These are phyloP conservation scores for Melanotaenia boesemani DNA, from an alignment of 2,797 vertebrate species.

Conservation along the genomic window DNA sequence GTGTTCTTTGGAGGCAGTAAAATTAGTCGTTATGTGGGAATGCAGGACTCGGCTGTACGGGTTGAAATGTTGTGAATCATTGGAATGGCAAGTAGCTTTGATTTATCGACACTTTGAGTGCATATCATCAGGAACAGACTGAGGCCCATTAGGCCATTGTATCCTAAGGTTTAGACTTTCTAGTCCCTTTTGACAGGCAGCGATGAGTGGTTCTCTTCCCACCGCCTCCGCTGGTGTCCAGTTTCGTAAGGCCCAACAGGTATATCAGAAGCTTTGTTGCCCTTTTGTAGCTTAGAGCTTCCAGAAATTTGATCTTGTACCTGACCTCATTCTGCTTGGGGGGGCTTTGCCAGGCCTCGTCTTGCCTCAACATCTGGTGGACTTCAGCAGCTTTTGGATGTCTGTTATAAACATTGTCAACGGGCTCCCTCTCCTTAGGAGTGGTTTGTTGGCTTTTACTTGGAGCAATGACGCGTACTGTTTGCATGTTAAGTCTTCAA, in stretches of 20 bases:
- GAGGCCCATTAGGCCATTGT: constrained; percentile 64
- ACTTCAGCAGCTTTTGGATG: constrained; percentile 75
- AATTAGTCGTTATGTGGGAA: constrained; percentile 47
- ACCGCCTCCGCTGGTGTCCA: constrained; percentile 72
- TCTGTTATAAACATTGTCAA: constrained; percentile 76
- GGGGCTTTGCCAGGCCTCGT: constrained; percentile 66
- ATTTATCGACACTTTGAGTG: constrained; percentile 61
- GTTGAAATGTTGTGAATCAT: constrained; percentile 44
- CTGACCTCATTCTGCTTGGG: constrained; percentile 84
- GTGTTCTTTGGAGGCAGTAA: constrained; percentile 50
- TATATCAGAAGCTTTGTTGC: constrained; percentile 83
- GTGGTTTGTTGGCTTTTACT: constrained; percentile 54
- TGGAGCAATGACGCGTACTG: constrained; percentile 53
- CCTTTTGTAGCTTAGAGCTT: constrained; percentile 78
- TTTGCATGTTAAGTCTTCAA: constrained; percentile 56
- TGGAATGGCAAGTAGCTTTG: constrained; percentile 47
- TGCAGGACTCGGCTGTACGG: constrained; percentile 27
- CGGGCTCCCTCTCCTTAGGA: constrained; percentile 60
- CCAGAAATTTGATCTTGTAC: constrained; percentile 83
- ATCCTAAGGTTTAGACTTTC: constrained; percentile 72
- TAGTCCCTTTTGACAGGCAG: constrained; percentile 60
- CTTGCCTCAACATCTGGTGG: constrained; percentile 81
- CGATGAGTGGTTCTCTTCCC: constrained; percentile 74
- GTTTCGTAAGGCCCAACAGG: constrained; percentile 80
- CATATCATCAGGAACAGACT: constrained; percentile 38